Evolutionary conservation across 2,888 invertebrate species (phyloP), one percentile per base, ranked within the genome.

Genomic region (Cataglyphis albicans): DNA sequence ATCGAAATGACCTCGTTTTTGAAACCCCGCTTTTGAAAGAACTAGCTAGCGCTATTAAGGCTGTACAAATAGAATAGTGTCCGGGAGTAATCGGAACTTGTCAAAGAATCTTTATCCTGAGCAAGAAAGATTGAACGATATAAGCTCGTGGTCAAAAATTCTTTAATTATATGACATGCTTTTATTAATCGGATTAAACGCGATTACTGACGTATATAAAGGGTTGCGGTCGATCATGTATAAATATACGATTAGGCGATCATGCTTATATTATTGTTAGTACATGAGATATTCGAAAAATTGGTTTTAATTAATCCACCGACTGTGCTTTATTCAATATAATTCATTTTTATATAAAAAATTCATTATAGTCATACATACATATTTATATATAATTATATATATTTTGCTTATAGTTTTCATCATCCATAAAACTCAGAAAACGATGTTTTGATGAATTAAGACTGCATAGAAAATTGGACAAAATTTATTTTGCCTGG

Each of bases 11-110:
- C 81, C 70, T 70, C 63, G 70, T 72, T 68, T 74, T 61, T 29
- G 18, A 70, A 70, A 82, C n/a, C 32, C 73, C 70, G 82, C 61
- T 74, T 81, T 70, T 65, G 25, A 59, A 59, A 64, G 75, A 63
- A 76, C 80, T 61, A 86, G 38, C 80, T 61, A 86, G 38, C 70
- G 82, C 82, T 83, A 65, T 81, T 67, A 80, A 86, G 86, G 61
- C 78, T 88, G 86, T 86, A 88, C 83, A 88, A 88, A 89, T 83
- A 82, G 78, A 67, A 41, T 84, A 84, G 64, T 35, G 63, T 64
- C 44, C 35, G 82, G 63, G 41, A 81, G 81, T 59, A 67, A 38
- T 81, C 78, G 80, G 76, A 88, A 72, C 41, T 25, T 81, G 55
- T 78, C 55, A 9, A 52, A 48, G 41, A 21, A 63, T 86, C 81